These are phyloP conservation scores for Rhopilema esculentum DNA, from an alignment of 30 jellyfish, hydroid and myxozoan species.

Conservation along the genomic window DNA sequence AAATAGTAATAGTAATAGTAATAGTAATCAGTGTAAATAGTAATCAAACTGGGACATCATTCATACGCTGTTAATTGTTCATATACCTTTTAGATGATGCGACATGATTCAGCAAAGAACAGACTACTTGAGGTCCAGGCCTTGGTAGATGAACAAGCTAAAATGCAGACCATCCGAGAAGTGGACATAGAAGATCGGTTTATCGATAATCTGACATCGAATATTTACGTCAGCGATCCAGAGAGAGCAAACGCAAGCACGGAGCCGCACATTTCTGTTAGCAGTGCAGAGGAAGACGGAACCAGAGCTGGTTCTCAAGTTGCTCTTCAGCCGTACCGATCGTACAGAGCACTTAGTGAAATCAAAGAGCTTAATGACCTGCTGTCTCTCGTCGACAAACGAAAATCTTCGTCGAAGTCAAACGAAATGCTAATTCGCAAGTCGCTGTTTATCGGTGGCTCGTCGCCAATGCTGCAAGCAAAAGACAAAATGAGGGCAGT, in stretches of 20 bases:
- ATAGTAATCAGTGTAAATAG: too few species aligned
- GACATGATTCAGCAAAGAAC: constrained; percentile 48
- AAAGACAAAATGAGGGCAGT: constrained; percentile 74
- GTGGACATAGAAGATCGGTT: constrained; percentile 66
- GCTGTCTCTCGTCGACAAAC: constrained; percentile 59
- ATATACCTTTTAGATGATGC: constrained; percentile 64
- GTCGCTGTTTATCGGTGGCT: constrained; percentile 72
- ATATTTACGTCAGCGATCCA: constrained; percentile 26
- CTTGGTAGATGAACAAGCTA: constrained; percentile 59
- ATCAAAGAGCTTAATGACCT: constrained; percentile 72
- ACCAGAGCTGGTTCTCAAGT: constrained; percentile 54
- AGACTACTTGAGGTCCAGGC: constrained; percentile 54
- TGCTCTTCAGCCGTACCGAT: constrained; percentile 84
- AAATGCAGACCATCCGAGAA: constrained; percentile 84
- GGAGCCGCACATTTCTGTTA: constrained; percentile 63
- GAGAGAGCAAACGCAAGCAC: constrained; percentile 3
- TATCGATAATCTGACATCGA: constrained; percentile 39
- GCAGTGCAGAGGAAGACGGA: constrained; percentile 92
- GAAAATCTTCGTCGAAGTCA: constrained; percentile 68
- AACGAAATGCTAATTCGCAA: constrained; percentile 79
- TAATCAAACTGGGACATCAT: too few species aligned
- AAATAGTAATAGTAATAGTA: too few species aligned
- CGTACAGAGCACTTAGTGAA: constrained; percentile 93
- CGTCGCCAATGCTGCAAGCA: constrained; percentile 70
- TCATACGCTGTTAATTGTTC: too few species aligned